Evolutionary conservation across 2,888 invertebrate genomes (phyloP).

Genomic region (Drosophila mulleri): DNA sequence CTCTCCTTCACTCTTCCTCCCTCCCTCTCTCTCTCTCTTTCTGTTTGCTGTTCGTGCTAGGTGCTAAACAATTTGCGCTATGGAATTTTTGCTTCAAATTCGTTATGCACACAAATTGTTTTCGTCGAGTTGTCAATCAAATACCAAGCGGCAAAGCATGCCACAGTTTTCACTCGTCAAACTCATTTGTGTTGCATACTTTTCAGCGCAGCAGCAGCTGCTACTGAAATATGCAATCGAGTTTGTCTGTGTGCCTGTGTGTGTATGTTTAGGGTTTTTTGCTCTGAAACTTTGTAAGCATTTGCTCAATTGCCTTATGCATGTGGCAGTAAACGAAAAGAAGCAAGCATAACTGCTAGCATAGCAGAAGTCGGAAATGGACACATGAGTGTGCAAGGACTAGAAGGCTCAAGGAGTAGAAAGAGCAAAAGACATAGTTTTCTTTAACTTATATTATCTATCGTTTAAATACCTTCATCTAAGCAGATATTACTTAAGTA

Average conservation of each 20-base stretch:
- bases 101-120: constrained; percentile 11
- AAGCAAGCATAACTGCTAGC: background rate
- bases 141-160: constrained; percentile 20
- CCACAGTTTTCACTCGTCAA: constrained; percentile 17
- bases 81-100: constrained; percentile 20
- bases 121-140: constrained; percentile 18
- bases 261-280: background rate
- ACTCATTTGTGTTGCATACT: constrained; percentile 25
- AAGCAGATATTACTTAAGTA: too few species aligned
- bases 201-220: constrained; percentile 1
- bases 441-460: too few species aligned
- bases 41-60: constrained; percentile 3
- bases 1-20: background rate
- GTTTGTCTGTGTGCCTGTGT: background rate
- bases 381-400: background rate
- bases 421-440: background rate
- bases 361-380: background rate
- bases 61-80: constrained; percentile 19
- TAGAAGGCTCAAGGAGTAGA: background rate
- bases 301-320: constrained; percentile 1
- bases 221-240: background rate
- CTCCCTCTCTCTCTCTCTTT: background rate
- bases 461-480: too few species aligned
- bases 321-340: background rate
- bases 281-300: background rate